phyloP scores from a whole-genome alignment of 1,140 invertebrate genomes.

The Megalonaias nervosa region DNA sequence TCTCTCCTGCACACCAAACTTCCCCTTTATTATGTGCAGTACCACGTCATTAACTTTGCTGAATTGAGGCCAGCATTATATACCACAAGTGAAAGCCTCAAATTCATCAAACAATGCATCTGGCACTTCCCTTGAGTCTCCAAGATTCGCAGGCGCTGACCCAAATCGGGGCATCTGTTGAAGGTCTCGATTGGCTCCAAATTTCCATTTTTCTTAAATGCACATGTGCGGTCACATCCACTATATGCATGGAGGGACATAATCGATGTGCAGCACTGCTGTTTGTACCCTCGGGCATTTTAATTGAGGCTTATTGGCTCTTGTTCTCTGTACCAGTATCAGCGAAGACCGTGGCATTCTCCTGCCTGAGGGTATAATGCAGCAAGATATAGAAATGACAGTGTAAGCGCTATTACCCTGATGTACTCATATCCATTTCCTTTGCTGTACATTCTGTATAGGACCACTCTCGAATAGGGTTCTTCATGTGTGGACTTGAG shows the following conservation, averaged over 20 bases:
- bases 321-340: conserved; percentile 38
- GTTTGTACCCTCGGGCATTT: too few relatives aligned
- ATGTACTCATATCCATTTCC: conserved; percentile 12
- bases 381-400: conserved; percentile 41
- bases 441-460: background rate
- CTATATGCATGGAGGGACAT: too few relatives aligned
- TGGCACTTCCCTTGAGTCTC: background rate
- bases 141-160: background rate
- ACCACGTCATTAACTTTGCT: background rate
- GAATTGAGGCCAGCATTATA: background rate
- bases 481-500: conserved; percentile 25
- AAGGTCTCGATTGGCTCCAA: background rate
- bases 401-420: conserved; percentile 27
- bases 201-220: background rate
- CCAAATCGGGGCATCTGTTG: background rate
- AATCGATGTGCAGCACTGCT: too few relatives aligned
- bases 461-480: conserved; percentile 30
- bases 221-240: background rate
- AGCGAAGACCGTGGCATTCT: conserved; percentile 19
- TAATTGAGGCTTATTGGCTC: background rate
- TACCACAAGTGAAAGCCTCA: conserved; percentile 1
- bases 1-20: too few relatives aligned
- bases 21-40: too few relatives aligned
- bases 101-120: background rate
- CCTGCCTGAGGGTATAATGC: conserved; percentile 17